phyloP scores from a whole-genome alignment of 2,797 vertebrate species.

The Paguma larvata region DNA sequence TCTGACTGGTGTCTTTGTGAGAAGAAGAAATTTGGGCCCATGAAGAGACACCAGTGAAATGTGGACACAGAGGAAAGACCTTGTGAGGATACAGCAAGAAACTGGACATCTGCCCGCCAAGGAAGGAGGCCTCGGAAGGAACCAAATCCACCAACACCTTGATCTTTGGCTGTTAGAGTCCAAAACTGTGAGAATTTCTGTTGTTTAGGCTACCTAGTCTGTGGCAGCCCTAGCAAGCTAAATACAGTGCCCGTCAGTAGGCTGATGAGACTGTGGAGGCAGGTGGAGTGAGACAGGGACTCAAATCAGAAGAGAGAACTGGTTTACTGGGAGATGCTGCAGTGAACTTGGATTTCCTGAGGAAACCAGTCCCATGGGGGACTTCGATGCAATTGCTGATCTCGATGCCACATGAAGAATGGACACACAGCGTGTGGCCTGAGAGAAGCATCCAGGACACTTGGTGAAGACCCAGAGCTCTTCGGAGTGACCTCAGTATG shows the following conservation, averaged over 20 bases:
- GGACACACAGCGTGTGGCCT: not conserved
- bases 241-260: not conserved
- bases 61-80: not conserved
- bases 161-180: not conserved
- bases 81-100: not conserved
- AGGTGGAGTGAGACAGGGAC: not conserved
- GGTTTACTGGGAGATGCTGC: not conserved
- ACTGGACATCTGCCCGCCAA: not conserved
- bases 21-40: not conserved
- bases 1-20: not conserved
- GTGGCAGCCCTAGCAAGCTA: not conserved
- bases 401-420: not conserved
- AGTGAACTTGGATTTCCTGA: not conserved
- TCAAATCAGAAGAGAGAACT: not conserved
- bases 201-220: not conserved
- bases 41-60: not conserved
- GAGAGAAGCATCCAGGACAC: too few species aligned
- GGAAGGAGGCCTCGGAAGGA: not conserved
- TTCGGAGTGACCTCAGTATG: not conserved
- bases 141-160: rapidly evolving
- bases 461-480: not conserved
- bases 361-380: not conserved
- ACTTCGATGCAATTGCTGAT: not conserved
- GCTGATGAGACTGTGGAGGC: not conserved
- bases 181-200: not conserved